phyloP scores from a whole-genome alignment of 1,140 invertebrate genomes.

The Maconellicoccus hirsutus region DNA sequence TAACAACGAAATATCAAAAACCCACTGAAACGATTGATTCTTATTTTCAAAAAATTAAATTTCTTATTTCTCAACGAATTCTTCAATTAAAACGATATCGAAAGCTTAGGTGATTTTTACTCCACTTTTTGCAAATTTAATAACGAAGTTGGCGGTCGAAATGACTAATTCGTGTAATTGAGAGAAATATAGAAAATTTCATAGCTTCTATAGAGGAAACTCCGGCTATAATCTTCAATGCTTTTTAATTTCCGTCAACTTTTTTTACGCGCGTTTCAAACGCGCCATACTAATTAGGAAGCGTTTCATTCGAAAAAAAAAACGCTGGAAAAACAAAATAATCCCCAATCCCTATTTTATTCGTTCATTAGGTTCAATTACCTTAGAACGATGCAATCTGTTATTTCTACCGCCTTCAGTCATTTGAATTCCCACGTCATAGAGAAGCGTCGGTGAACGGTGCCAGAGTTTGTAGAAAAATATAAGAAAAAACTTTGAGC shows the following conservation, averaged over 20 bases:
- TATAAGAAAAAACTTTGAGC: not conserved
- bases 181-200: too few relatives aligned
- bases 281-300: not conserved
- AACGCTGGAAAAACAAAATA: not conserved
- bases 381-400: not conserved
- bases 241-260: not conserved
- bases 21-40: too few relatives aligned
- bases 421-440: constrained; percentile 3
- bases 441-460: not conserved
- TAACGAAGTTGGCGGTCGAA: too few relatives aligned
- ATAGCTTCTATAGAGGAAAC: too few relatives aligned
- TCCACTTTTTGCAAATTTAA: too few relatives aligned
- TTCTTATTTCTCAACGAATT: too few relatives aligned
- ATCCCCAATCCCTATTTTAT: not conserved
- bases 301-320: not conserved
- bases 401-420: constrained; percentile 2
- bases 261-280: not conserved
- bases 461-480: not conserved
- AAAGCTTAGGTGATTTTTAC: too few relatives aligned
- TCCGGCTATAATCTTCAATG: not conserved
- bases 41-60: too few relatives aligned
- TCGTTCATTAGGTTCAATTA: not conserved
- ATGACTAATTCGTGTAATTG: too few relatives aligned
- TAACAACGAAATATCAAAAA: too few relatives aligned
- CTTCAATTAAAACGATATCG: too few relatives aligned